Base-by-base conservation (phyloP, 1,140 invertebrate genomes). In the Cephus cinctus region DNA sequence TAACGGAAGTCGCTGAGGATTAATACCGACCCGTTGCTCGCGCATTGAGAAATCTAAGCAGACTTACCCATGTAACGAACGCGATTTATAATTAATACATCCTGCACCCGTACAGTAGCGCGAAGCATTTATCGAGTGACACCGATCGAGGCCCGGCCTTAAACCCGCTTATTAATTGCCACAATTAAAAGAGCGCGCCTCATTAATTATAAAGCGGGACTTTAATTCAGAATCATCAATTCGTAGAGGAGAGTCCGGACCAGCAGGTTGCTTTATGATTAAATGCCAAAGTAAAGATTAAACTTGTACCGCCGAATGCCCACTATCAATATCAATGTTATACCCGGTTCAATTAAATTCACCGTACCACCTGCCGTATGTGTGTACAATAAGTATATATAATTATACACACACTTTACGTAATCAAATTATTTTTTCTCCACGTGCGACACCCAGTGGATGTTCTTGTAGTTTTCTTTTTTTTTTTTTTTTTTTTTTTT, bases 171-270 rank as follows among this genome's bases (percentile, higher is more conserved):
- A 41, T 21, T 41, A 41, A 41, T 41, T n/a, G 25, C 25, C 25
- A 67, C 63, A 69, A 74, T 76, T 75, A 74, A 73, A 71, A 52
- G 51, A 47, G 61, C 61, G 66, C 59, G 65, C 63, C 55, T 70
- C 65, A 65, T 75, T 73, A 75, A 75, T 73, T 64, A 62, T 65
- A 46, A 62, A 54, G 61, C 54, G 46, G 57, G 50, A 58, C 50
- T 59, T 73, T 76, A 74, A 74, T 74, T 73, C 70, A 65, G 56
- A 67, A 65, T 63, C 71, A 76, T 76, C 65, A 73, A 73, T 74
- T 70, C 56, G 48, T 36, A 46, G 53, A 46, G 55, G 53, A 25
- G 53, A 35, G 32, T 30, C 25, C 50, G 49, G n/a, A n/a, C n/a
- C n/a, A n/a, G n/a, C n/a, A n/a, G n/a, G n/a, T n/a, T n/a, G n/a